Conservation (phyloP, 2,888 invertebrate species). For the Chrysomela aeneicollis region DNA sequence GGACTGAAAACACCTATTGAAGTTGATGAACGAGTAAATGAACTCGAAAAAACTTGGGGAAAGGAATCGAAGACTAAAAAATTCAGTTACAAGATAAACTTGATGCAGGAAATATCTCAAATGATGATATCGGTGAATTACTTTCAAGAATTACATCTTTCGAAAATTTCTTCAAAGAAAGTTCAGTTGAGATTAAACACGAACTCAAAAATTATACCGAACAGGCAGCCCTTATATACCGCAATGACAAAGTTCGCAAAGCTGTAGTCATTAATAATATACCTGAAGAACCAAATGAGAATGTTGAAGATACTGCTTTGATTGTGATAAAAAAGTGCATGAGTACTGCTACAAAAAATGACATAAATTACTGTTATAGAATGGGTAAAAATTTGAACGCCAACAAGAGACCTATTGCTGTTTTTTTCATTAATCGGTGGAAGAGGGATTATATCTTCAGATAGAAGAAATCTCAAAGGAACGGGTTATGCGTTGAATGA, state of each 20-base stretch:
- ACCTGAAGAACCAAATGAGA: background rate
- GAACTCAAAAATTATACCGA: background rate
- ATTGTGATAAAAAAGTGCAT: background rate
- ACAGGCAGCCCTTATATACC: no score
- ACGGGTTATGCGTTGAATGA: background rate
- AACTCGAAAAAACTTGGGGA: background rate
- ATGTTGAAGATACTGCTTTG: background rate
- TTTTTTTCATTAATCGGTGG: background rate
- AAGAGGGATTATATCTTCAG: background rate
- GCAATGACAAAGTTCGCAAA: background rate
- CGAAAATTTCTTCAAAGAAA: background rate
- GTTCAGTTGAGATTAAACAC: background rate
- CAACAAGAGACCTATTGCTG: background rate
- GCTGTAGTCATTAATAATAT: background rate
- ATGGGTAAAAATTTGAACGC: background rate
- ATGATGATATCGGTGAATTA: background rate
- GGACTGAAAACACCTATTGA: no score
- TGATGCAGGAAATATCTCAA: background rate
- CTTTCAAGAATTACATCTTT: background rate
- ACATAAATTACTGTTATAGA: conserved; percentile 1
- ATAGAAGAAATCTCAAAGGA: background rate
- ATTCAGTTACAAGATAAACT: background rate
- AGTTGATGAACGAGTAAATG: background rate
- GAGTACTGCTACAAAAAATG: background rate
- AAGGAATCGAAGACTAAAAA: background rate